Evolutionary conservation across 2,888 invertebrate species (phyloP).

Genomic region (Spialia ferax): DNA sequence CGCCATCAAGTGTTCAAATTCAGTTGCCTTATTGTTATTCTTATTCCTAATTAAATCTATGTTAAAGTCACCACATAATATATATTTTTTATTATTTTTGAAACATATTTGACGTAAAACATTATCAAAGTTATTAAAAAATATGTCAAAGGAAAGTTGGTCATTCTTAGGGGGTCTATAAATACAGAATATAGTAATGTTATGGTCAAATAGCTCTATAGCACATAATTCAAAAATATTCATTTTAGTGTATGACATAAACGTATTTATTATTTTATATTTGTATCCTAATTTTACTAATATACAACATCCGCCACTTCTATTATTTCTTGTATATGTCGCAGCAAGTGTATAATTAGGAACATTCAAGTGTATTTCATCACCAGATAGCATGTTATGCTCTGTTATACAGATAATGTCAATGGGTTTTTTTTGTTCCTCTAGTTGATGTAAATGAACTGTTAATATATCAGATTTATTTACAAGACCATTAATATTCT

Average conservation of each 20-base stretch:
- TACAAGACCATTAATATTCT: conserved; percentile 10
- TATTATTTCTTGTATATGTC: conserved; percentile 4
- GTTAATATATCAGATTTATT: conserved; percentile 16
- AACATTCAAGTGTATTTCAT: conserved; percentile 1
- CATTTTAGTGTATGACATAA: neutral
- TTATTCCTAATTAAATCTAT: conserved; percentile 4
- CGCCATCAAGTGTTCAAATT: neutral
- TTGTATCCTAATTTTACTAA: conserved; percentile 1
- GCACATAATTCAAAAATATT: neutral
- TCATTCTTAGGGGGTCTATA: neutral
- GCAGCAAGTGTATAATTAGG: conserved; percentile 5
- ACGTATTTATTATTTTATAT: neutral
- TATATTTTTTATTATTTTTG: neutral
- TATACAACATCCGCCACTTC: conserved; percentile 18
- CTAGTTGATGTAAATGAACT: conserved; percentile 1
- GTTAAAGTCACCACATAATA: neutral
- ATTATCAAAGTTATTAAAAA: conserved; percentile 5
- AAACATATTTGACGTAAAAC: neutral
- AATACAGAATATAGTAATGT: neutral
- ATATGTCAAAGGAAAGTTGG: neutral
- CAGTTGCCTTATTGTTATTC: neutral
- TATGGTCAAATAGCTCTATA: neutral
- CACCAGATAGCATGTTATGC: conserved; percentile 11
- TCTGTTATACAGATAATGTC: conserved; percentile 17
- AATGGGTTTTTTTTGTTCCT: neutral